Conservation (phyloP, 2,797 vertebrate genomes). For the Alcedo atthis region DNA sequence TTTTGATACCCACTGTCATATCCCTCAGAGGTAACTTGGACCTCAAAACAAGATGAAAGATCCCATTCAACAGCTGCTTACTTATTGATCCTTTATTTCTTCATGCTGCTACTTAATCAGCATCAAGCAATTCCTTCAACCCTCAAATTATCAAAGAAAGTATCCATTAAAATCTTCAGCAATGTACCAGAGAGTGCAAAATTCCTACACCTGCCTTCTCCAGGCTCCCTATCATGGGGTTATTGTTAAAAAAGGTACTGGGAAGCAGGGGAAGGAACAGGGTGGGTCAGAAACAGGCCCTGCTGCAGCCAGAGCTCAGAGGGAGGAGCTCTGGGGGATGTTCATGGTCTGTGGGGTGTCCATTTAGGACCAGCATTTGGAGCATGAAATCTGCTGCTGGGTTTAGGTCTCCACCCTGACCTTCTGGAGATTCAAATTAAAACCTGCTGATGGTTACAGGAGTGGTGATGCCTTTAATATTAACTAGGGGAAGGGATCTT, state of each 20-base stretch:
- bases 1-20: neutral
- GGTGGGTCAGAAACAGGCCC: neutral
- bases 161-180: neutral
- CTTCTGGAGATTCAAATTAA: neutral
- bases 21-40: neutral
- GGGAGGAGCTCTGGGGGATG: neutral
- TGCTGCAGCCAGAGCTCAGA: rapidly evolving
- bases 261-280: neutral
- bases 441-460: neutral
- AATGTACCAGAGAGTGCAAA: neutral
- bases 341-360: rapidly evolving
- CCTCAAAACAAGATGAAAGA: neutral
- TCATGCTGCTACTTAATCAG: neutral
- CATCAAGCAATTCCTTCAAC: neutral
- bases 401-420: neutral
- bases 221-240: too few species aligned
- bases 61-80: neutral
- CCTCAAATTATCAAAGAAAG: neutral
- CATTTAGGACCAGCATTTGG: rapidly evolving
- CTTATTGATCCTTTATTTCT: neutral
- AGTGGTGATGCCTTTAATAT: rapidly evolving
- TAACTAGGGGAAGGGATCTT: too few species aligned
- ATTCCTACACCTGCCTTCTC: neutral
- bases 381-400: neutral
- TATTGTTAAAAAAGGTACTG: neutral